A percentile compares a stretch with the other conserved stretches of the same genome.
phyloP scores from a whole-genome alignment of 2,113 vertebrate species.

The Nycticryphes semicollaris region DNA sequence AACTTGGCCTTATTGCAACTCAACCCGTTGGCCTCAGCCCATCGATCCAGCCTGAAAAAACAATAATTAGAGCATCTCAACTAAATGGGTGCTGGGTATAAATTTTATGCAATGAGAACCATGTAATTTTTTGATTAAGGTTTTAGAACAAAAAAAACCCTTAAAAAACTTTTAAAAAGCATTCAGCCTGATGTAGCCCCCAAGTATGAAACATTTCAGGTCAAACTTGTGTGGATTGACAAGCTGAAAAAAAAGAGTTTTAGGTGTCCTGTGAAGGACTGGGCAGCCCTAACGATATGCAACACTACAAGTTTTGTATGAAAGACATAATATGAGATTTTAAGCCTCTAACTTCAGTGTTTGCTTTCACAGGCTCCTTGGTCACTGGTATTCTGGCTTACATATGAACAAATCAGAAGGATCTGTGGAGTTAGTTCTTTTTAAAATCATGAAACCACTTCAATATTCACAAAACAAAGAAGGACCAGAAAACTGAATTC shows the following conservation, averaged over 20 bases:
- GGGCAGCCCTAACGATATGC: background rate
- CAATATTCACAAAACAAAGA: background rate
- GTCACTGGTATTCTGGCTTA: constrained; percentile 89
- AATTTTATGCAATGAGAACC: background rate
- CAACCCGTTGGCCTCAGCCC: too few species aligned
- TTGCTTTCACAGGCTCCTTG: constrained; percentile 84
- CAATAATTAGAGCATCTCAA: background rate
- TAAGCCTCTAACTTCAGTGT: constrained; percentile 54
- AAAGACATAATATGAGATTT: background rate
- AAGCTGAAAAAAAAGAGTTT: background rate
- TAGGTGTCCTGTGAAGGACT: background rate
- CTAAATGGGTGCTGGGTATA: background rate
- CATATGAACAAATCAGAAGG: constrained; percentile 85
- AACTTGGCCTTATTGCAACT: too few species aligned
- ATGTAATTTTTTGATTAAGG: background rate
- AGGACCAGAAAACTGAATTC: background rate
- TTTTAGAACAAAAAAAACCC: background rate
- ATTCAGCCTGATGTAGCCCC: background rate
- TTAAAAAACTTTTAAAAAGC: background rate
- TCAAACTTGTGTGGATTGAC: background rate
- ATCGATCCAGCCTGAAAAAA: background rate
- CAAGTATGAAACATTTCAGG: background rate
- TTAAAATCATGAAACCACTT: constrained; percentile 50
- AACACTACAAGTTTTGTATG: background rate
- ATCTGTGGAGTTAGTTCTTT: constrained; percentile 81